Evolutionary conservation across 2,888 invertebrate genomes (phyloP).

Genomic region (Diarsia rubi): DNA sequence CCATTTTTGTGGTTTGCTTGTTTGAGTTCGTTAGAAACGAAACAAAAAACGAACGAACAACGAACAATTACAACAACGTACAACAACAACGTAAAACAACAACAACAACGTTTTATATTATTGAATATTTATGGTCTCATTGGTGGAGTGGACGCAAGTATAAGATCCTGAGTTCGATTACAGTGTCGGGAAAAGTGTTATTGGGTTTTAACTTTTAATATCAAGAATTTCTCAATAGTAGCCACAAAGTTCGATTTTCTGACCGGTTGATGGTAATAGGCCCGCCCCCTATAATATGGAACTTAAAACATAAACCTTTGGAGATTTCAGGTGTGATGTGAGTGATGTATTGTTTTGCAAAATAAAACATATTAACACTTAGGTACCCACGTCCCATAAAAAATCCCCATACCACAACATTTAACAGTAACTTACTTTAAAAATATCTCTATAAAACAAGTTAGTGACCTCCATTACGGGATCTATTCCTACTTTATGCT

Average conservation of each 20-base stretch:
- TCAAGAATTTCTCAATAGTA: neutral
- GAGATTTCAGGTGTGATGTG: neutral
- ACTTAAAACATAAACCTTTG: no score
- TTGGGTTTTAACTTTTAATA: neutral
- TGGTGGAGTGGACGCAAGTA: neutral
- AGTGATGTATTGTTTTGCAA: neutral
- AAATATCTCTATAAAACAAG: no score
- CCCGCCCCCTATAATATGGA: no score
- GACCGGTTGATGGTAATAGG: no score
- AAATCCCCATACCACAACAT: neutral
- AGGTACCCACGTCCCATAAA: neutral
- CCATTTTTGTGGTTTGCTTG: neutral
- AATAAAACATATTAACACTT: neutral
- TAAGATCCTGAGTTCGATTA: neutral
- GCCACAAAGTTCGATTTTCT: neutral
- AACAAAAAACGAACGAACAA: no score
- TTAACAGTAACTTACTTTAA: no score
- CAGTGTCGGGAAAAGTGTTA: neutral
- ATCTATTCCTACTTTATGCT: neutral
- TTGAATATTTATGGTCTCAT: neutral
- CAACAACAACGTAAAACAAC: no score
- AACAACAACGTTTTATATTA: no score
- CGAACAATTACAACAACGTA: no score
- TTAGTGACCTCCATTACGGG: neutral
- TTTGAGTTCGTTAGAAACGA: neutral